Percentiles rank a stretch among this genome's conserved stretches.
phyloP scores from a whole-genome alignment of 2,888 invertebrate genomes.

The Drosophila trichaetosa region DNA sequence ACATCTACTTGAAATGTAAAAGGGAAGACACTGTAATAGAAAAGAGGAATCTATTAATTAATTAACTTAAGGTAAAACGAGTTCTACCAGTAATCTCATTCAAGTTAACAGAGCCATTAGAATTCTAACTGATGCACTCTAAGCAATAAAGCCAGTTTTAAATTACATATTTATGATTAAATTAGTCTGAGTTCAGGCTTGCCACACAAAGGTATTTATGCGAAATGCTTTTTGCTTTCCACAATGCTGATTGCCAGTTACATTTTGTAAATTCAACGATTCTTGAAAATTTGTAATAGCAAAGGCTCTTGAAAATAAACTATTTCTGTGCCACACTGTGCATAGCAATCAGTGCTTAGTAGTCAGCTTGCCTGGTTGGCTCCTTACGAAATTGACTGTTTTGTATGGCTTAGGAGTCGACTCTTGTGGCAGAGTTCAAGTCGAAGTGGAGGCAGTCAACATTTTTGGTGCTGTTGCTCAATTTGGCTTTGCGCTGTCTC shows the following conservation, averaged over 20 bases:
- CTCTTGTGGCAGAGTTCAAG: constrained; percentile 6
- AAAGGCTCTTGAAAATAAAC: not conserved
- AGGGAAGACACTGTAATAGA: not conserved
- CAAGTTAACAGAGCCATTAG: not conserved
- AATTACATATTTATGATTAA: not conserved
- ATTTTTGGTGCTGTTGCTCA: constrained; percentile 35
- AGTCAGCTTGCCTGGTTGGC: constrained; percentile 18
- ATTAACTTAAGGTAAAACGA: too few relatives aligned
- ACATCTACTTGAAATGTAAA: not conserved
- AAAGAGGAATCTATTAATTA: not conserved
- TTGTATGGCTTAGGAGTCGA: constrained; percentile 9
- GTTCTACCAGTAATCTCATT: too few relatives aligned
- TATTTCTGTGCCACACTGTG: not conserved
- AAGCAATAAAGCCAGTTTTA: not conserved
- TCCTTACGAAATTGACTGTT: constrained; percentile 31
- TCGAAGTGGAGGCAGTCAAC: constrained; percentile 19
- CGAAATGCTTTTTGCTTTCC: not conserved
- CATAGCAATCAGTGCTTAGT: not conserved
- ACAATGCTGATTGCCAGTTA: not conserved
- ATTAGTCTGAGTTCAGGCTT: not conserved
- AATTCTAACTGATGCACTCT: not conserved
- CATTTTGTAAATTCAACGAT: not conserved
- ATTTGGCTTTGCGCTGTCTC: constrained; percentile 36
- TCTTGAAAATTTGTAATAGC: not conserved
- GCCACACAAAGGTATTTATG: not conserved